These are phyloP conservation scores for Bubalus kerabau DNA, from an alignment of 2,113 vertebrate genomes.

Conservation along the genomic window DNA sequence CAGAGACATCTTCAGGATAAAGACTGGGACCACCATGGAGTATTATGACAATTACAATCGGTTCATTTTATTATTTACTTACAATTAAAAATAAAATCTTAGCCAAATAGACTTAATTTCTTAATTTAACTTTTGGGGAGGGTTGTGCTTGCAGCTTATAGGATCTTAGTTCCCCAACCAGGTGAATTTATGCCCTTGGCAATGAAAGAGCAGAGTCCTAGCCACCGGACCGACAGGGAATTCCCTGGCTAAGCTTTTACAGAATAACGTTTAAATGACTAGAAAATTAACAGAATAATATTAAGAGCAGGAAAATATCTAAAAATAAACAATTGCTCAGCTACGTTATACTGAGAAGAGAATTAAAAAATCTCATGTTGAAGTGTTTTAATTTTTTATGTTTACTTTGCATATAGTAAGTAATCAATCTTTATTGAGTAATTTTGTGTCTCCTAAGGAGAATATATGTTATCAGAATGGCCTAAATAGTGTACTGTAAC, in stretches of 20 bases:
- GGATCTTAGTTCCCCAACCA: not conserved
- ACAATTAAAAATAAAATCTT: not conserved
- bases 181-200: not conserved
- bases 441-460: not conserved
- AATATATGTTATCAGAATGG: not conserved
- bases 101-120: not conserved
- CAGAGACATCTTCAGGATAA: not conserved
- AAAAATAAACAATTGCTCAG: not conserved
- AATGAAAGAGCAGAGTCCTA: not conserved
- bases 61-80: not conserved
- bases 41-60: not conserved
- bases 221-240: not conserved
- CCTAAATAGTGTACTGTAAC: not conserved
- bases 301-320: not conserved
- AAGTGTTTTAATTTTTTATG: not conserved
- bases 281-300: constrained; percentile 9
- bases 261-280: not conserved
- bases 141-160: not conserved
- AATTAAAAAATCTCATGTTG: not conserved
- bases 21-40: not conserved
- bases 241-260: not conserved
- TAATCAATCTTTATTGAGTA: not conserved
- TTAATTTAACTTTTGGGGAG: not conserved
- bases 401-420: not conserved
- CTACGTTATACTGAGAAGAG: not conserved